Conservation (phyloP, 2,113 vertebrate genomes). For the Tyto alba region DNA sequence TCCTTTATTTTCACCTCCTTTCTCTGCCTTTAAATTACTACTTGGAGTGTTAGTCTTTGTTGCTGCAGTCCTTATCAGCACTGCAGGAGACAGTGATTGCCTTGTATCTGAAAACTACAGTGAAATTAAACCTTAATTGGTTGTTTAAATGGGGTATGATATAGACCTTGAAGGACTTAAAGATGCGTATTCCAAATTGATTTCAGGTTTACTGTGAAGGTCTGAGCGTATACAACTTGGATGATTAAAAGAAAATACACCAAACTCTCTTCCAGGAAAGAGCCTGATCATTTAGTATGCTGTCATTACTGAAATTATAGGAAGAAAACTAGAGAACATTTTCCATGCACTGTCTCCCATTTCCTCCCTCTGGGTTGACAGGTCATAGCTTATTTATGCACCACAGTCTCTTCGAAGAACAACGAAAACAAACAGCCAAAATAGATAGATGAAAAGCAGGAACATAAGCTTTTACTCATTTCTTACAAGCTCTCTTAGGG, state of each 20-base stretch:
- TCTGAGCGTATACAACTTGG: not conserved
- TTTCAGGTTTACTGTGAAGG: slow-evolving; percentile 6
- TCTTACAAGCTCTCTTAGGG: not conserved
- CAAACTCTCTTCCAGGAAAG: not conserved
- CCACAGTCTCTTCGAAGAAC: not conserved
- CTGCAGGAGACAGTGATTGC: slow-evolving; percentile 43
- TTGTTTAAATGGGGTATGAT: slow-evolving; percentile 29
- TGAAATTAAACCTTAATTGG: slow-evolving; percentile 64
- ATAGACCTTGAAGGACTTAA: slow-evolving; percentile 42
- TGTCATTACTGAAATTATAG: not conserved
- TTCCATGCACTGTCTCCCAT: not conserved
- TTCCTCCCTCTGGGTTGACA: not conserved
- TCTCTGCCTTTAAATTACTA: slow-evolving; percentile 39
- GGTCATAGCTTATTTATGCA: slow-evolving; percentile 12
- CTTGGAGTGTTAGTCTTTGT: slow-evolving; percentile 27
- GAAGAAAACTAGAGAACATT: not conserved
- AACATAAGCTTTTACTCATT: not conserved
- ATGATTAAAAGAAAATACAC: not conserved
- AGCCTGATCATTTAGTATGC: not conserved
- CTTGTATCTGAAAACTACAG: slow-evolving; percentile 31
- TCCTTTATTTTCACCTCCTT: slow-evolving; percentile 17
- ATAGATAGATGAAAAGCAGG: not conserved
- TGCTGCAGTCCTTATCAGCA: slow-evolving; percentile 41
- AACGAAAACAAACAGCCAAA: not conserved
- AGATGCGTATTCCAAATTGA: not conserved